phyloP scores from a whole-genome alignment of 2,113 vertebrate genomes.

The Nestor notabilis region DNA sequence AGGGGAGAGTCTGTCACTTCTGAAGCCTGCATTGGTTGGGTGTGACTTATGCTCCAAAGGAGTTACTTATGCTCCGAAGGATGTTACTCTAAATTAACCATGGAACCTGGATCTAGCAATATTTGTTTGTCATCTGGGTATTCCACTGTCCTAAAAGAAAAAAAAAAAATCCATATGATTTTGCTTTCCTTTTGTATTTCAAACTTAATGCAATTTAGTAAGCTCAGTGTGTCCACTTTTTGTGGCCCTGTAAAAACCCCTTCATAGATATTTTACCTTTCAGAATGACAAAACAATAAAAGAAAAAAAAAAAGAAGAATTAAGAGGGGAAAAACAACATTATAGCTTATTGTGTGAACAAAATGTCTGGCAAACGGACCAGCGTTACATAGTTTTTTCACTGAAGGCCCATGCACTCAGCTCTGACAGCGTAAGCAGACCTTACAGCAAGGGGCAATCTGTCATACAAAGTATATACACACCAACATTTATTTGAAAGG shows the following conservation, averaged over 20 bases:
- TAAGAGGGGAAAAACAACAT: fast-evolving
- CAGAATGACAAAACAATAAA: background rate
- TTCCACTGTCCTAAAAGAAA: background rate
- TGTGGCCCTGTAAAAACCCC: background rate
- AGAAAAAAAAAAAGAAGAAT: background rate
- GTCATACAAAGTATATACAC: background rate
- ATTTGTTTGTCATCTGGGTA: background rate
- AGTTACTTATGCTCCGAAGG: too few relatives aligned
- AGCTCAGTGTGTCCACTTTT: background rate
- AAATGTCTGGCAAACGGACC: background rate
- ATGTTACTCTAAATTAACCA: background rate
- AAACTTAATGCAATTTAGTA: background rate
- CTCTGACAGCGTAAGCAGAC: background rate
- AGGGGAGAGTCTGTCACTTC: background rate
- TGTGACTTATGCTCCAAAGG: background rate
- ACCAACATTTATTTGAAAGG: background rate
- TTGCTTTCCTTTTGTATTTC: background rate
- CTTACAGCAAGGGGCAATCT: background rate
- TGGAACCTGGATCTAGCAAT: background rate
- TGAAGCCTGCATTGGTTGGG: background rate
- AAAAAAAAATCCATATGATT: background rate
- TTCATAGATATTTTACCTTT: background rate
- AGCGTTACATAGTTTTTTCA: background rate
- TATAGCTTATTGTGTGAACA: background rate
- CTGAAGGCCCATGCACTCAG: background rate